These are phyloP conservation scores for Cerastis rubricosa DNA, from an alignment of 2,888 invertebrate species.

Conservation along the genomic window DNA sequence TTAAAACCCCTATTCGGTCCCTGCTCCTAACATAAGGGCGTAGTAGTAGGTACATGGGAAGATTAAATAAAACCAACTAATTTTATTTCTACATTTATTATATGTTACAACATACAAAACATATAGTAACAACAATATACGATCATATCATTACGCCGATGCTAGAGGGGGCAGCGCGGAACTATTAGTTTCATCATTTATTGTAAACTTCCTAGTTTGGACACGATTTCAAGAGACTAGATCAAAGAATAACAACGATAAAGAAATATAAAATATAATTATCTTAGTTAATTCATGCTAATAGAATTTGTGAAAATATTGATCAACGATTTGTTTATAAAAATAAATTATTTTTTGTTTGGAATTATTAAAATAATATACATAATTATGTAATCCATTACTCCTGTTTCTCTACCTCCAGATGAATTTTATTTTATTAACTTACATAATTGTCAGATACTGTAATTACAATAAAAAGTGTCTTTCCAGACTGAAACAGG, in stretches of 20 bases:
- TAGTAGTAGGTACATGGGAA: not conserved
- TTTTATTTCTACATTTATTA: slow-evolving; percentile 76
- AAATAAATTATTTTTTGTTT: slow-evolving; percentile 31
- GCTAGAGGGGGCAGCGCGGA: slow-evolving; percentile 42
- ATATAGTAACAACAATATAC: slow-evolving; percentile 79
- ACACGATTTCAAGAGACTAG: slow-evolving; percentile 57
- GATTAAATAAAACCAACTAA: slow-evolving; percentile 49
- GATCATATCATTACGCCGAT: slow-evolving; percentile 51
- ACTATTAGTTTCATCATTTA: slow-evolving; percentile 51
- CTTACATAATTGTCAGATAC: not conserved
- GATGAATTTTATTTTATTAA: not conserved
- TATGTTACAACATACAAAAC: slow-evolving; percentile 83
- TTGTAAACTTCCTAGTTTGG: slow-evolving; percentile 54
- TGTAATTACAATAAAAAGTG: not conserved
- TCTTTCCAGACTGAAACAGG: slow-evolving; percentile 14
- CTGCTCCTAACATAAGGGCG: not conserved
- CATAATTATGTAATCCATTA: too few species aligned
- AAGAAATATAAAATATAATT: slow-evolving; percentile 39
- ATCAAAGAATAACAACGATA: slow-evolving; percentile 41
- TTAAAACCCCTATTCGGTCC: not conserved
- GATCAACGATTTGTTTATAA: slow-evolving; percentile 41
- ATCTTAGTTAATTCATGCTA: slow-evolving; percentile 21
- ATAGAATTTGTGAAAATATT: slow-evolving; percentile 50
- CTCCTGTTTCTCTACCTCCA: not conserved
- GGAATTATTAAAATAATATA: slow-evolving; percentile 27